Evolutionary conservation across 2,888 invertebrate genomes (phyloP).

Genomic region (Cyclophora punctaria): DNA sequence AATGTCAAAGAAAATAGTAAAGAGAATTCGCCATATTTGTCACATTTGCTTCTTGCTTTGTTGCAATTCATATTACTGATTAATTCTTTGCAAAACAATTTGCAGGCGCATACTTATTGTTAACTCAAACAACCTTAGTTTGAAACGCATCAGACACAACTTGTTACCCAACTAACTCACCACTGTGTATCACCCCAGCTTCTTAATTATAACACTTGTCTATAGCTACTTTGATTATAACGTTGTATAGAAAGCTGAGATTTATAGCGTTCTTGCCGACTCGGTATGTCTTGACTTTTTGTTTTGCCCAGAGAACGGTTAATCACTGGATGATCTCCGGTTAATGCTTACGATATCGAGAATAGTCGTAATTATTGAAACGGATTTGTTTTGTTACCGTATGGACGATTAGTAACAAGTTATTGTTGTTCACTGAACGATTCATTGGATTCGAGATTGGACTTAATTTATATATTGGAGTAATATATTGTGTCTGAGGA

Average conservation of each 20-base stretch:
- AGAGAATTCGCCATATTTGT: too few species aligned
- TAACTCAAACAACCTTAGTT: too few species aligned
- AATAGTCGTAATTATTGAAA: constrained; percentile 27
- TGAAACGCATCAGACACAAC: too few species aligned
- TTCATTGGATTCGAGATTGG: too few species aligned
- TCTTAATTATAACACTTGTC: constrained; percentile 71
- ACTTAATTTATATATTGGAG: too few species aligned
- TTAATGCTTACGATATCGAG: constrained; percentile 56
- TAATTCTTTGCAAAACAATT: too few species aligned
- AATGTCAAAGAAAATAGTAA: too few species aligned
- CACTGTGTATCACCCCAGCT: constrained; percentile 34
- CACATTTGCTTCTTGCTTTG: too few species aligned
- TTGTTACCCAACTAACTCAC: constrained; percentile 11
- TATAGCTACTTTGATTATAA: constrained; percentile 57
- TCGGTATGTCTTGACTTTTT: constrained; percentile 59
- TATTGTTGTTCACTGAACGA: constrained; percentile 8
- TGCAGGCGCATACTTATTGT: too few species aligned
- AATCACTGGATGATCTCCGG: constrained; percentile 62
- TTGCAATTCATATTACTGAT: too few species aligned
- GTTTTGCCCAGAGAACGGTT: constrained; percentile 57
- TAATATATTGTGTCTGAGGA: too few species aligned
- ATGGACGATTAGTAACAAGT: too few species aligned
- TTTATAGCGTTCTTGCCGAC: constrained; percentile 65
- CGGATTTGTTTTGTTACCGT: constrained; percentile 19
- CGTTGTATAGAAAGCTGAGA: constrained; percentile 51